Evolutionary conservation across 2,797 vertebrate genomes (phyloP).

Genomic region (Falco berigora): DNA sequence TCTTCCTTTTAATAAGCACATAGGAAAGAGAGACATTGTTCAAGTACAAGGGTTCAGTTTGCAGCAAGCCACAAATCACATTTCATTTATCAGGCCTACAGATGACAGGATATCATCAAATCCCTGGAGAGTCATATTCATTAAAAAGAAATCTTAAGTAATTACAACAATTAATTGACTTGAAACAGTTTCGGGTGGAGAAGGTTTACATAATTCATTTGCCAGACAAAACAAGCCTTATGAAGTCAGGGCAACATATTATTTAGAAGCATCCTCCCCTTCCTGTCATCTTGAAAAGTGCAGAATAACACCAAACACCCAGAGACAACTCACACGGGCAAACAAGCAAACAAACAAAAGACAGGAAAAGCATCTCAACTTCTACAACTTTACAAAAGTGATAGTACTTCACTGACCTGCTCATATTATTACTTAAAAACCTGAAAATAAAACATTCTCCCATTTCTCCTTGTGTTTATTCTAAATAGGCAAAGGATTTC

Average conservation of each 20-base stretch:
- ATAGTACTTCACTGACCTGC: neutral
- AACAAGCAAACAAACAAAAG: conserved; percentile 15
- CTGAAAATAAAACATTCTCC: neutral
- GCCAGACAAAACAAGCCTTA: conserved; percentile 80
- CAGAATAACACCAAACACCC: neutral
- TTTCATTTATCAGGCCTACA: conserved; percentile 82
- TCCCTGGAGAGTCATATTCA: conserved; percentile 84
- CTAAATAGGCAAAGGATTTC: neutral
- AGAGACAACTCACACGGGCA: neutral
- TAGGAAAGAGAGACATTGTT: conserved; percentile 66
- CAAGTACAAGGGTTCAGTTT: conserved; percentile 74
- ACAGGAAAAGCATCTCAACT: neutral
- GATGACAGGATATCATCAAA: conserved; percentile 83
- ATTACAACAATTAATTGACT: conserved; percentile 91
- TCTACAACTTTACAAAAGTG: neutral
- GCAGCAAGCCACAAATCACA: conserved; percentile 80
- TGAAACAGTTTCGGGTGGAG: conserved; percentile 82
- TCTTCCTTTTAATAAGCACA: conserved; percentile 65
- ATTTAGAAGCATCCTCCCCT: conserved; percentile 38
- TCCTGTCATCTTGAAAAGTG: neutral
- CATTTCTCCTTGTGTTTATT: neutral
- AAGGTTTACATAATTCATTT: conserved; percentile 89
- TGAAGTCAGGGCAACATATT: conserved; percentile 55
- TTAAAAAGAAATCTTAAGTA: conserved; percentile 90
- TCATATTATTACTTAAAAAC: neutral